Conservation (phyloP, 2,113 vertebrate species). For the Felis chaus region DNA sequence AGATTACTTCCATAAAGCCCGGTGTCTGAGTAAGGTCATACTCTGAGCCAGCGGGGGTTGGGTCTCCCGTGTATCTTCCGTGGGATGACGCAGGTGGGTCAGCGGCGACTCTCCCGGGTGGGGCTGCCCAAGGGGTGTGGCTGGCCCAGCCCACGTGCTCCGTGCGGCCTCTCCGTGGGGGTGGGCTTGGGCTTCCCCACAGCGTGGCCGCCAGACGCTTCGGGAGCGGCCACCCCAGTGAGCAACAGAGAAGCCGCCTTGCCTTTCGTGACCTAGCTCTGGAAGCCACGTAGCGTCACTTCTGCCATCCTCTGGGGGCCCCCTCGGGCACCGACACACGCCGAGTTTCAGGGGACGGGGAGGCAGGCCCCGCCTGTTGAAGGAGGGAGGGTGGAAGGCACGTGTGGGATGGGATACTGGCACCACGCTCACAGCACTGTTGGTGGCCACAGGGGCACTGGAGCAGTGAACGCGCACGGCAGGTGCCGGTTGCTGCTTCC, state of each 20-base stretch:
- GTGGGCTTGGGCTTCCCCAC: background rate
- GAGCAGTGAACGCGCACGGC: accelerated
- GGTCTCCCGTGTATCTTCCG: background rate
- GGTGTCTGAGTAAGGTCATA: background rate
- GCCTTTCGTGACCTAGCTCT: background rate
- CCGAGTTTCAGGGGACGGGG: background rate
- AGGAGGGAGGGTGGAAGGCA: background rate
- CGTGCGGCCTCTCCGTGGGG: accelerated
- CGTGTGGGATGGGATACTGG: accelerated
- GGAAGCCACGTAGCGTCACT: background rate
- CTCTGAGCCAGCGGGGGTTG: background rate
- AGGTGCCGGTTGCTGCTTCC: accelerated
- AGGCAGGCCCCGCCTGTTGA: accelerated
- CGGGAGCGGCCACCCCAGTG: background rate
- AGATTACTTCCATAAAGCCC: background rate
- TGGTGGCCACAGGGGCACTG: background rate
- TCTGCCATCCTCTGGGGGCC: accelerated
- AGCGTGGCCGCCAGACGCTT: background rate
- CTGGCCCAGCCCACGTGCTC: background rate
- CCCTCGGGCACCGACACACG: background rate
- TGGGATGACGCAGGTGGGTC: background rate
- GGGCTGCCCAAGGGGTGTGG: too few relatives aligned
- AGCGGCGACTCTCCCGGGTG: too few relatives aligned
- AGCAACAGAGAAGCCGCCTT: accelerated
- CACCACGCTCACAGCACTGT: background rate